Evolutionary conservation across 2,888 invertebrate species (phyloP).

Genomic region (Ametastegia equiseti): DNA sequence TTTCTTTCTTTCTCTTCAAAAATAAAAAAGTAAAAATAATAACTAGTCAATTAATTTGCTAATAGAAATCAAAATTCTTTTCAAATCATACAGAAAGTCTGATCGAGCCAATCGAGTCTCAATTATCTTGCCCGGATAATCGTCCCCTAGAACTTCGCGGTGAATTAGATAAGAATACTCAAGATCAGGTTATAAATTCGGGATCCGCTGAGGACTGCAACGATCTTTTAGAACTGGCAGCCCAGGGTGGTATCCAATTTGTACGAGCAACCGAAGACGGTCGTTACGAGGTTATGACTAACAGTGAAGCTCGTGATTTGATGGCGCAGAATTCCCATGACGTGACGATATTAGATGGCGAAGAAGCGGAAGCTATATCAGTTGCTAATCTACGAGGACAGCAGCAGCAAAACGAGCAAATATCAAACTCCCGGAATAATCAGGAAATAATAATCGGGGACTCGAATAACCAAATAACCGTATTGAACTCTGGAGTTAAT

Average conservation of each 20-base stretch:
- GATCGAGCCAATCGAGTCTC: conserved; percentile 33
- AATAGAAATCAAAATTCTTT: not conserved
- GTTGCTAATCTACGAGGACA: conserved; percentile 58
- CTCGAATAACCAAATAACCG: conserved; percentile 67
- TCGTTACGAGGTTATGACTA: conserved; percentile 74
- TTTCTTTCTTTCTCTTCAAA: not conserved
- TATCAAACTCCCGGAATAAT: not conserved
- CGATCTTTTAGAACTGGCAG: conserved; percentile 73
- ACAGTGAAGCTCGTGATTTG: conserved; percentile 73
- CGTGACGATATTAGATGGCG: conserved; percentile 70
- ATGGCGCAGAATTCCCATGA: conserved; percentile 74
- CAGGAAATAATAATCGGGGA: conserved; percentile 56
- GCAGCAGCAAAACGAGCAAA: conserved; percentile 1
- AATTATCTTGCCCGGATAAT: conserved; percentile 12
- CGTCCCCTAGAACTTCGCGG: not conserved
- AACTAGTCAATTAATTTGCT: not conserved
- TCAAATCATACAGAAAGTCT: conserved; percentile 14
- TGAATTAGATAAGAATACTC: not conserved
- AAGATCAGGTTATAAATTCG: not conserved
- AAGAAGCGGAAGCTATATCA: conserved; percentile 70
- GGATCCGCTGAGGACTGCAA: conserved; percentile 66
- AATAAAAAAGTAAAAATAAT: not conserved
- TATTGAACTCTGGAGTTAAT: conserved; percentile 62
- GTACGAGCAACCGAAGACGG: conserved; percentile 74
- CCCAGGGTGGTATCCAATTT: conserved; percentile 74